A percentile compares a stretch with the other conserved stretches of the same genome.
These are phyloP conservation scores for Forbesichthys agassizii DNA, from an alignment of 2,113 vertebrate genomes.

Conservation along the genomic window DNA sequence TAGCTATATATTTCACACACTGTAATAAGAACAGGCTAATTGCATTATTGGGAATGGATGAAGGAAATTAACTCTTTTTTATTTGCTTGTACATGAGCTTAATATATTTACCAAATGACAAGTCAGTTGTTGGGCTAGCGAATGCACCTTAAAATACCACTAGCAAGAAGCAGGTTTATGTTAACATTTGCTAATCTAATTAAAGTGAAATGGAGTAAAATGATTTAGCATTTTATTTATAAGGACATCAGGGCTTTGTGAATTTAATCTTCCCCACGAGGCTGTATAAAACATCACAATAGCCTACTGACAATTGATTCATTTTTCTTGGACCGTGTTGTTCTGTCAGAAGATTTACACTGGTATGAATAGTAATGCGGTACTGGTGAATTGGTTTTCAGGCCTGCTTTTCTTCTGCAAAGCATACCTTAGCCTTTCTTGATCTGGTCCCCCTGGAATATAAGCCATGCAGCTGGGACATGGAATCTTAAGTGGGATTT, in stretches of 20 bases:
- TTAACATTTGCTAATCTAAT: conserved; percentile 44
- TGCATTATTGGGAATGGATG: conserved; percentile 34
- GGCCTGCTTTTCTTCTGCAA: conserved; percentile 16
- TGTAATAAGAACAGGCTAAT: conserved; percentile 42
- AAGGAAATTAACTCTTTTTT: conserved; percentile 30
- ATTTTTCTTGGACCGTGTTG: not conserved
- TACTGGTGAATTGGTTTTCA: conserved; percentile 31
- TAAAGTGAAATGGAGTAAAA: conserved; percentile 16
- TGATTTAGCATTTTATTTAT: conserved; percentile 19
- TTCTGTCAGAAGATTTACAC: conserved; percentile 11
- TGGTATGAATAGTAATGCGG: not conserved
- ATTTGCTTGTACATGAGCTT: conserved; percentile 42
- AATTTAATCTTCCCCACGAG: not conserved
- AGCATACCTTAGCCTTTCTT: conserved; percentile 56
- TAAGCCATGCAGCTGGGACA: conserved; percentile 65
- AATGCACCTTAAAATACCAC: conserved; percentile 37
- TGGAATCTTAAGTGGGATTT: conserved; percentile 90
- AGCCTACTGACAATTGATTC: not conserved
- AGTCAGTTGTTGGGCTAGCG: conserved; percentile 46
- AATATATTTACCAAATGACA: conserved; percentile 49
- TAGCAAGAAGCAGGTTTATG: conserved; percentile 32
- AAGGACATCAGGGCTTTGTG: conserved; percentile 3
- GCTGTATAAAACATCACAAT: not conserved
- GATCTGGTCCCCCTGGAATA: conserved; percentile 72
- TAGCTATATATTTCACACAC: conserved; percentile 33